phyloP scores from a whole-genome alignment of 2,888 invertebrate species.

The Drosophila glabriapex region DNA sequence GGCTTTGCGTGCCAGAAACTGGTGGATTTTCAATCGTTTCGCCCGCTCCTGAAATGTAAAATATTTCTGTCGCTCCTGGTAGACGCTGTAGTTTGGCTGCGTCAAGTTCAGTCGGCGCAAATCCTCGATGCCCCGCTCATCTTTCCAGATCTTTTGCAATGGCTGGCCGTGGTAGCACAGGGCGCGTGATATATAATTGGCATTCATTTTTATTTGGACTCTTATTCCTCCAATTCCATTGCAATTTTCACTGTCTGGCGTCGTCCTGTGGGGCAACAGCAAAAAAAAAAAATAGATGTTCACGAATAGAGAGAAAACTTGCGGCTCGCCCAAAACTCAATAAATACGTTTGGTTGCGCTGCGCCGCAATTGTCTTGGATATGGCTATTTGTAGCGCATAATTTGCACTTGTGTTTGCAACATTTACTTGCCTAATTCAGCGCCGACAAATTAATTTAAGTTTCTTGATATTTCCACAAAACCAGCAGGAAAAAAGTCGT shows the following conservation, averaged over 20 bases:
- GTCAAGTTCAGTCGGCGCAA: slow-evolving; percentile 88
- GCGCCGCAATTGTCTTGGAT: background rate
- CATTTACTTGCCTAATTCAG: slow-evolving; percentile 36
- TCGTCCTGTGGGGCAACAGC: slow-evolving; percentile 12
- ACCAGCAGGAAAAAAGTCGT: slow-evolving; percentile 41
- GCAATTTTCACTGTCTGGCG: slow-evolving; percentile 29
- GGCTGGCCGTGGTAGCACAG: slow-evolving; percentile 95
- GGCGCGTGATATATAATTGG: slow-evolving; percentile 88
- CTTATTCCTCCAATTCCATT: slow-evolving; percentile 30
- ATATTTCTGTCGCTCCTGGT: slow-evolving; percentile 92
- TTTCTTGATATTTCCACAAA: slow-evolving; percentile 20
- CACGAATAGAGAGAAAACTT: slow-evolving; percentile 17
- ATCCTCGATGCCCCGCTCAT: slow-evolving; percentile 92
- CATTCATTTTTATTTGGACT: slow-evolving; percentile 67
- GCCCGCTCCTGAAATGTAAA: slow-evolving; percentile 93
- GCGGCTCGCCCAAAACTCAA: slow-evolving; percentile 10
- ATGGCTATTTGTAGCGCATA: background rate
- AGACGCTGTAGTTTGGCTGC: slow-evolving; percentile 90
- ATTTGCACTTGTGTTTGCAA: slow-evolving; percentile 1
- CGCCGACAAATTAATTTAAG: slow-evolving; percentile 24
- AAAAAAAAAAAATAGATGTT: slow-evolving; percentile 7
- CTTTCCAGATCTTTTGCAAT: slow-evolving; percentile 94
- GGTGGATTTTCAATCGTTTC: slow-evolving; percentile 93
- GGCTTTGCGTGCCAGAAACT: slow-evolving; percentile 95
- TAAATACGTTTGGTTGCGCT: slow-evolving; percentile 9